Evolutionary conservation across 2,888 invertebrate genomes (phyloP).

Genomic region (Julus scanicus): DNA sequence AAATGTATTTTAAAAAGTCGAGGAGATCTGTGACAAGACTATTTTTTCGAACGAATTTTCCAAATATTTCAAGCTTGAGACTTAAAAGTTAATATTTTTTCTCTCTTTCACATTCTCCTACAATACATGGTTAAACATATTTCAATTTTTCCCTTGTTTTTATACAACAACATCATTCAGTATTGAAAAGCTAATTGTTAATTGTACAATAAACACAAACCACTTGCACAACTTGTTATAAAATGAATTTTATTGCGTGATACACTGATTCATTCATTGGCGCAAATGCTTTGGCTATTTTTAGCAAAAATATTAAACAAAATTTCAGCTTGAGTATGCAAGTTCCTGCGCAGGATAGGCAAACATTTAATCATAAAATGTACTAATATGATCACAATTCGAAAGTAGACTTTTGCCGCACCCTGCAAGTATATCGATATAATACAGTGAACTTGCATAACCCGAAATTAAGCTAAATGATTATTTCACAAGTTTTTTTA

Average conservation of each 20-base stretch:
- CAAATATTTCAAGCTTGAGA: too few relatives aligned
- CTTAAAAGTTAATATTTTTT: too few relatives aligned
- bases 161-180: too few relatives aligned
- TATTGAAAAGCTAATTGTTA: not conserved
- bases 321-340: not conserved
- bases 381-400: not conserved
- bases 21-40: too few relatives aligned
- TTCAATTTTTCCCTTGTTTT: too few relatives aligned
- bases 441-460: conserved; percentile 17
- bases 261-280: conserved; percentile 30
- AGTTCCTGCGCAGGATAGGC: not conserved
- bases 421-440: not conserved
- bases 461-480: not conserved
- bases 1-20: too few relatives aligned
- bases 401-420: not conserved
- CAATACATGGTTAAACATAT: too few relatives aligned
- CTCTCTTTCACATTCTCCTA: too few relatives aligned
- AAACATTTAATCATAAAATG: not conserved
- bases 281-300: not conserved
- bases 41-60: too few relatives aligned
- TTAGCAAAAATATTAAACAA: not conserved
- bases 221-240: conserved; percentile 8
- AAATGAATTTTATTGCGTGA: conserved; percentile 40
- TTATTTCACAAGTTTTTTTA: not conserved
- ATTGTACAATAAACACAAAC: not conserved